Base-by-base conservation (phyloP, 2,888 invertebrate species). In the Philhelius pedissequus region DNA sequence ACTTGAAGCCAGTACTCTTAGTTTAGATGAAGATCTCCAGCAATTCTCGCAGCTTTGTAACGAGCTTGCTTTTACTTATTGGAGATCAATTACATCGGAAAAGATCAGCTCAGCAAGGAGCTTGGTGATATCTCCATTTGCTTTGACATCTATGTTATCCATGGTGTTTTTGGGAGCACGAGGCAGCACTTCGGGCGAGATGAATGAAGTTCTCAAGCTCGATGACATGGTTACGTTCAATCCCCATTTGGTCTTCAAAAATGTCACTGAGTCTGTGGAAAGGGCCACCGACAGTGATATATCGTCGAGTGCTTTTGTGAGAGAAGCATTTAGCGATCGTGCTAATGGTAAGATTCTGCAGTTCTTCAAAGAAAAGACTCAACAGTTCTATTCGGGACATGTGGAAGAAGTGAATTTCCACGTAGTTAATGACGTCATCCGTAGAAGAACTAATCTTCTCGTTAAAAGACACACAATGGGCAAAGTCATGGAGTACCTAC, bases 201-300 rank as follows among this genome's bases (percentile, higher is more conserved):
- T 97, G 96, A 97, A 97, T 89, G 96, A 97, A 88, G 94, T 97
- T 11, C 92, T 97, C 0, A 94, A 95, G 87, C 92, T 97, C 15
- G 97, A 97, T 89, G 96, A 97, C 86, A 96, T 97, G 94, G 95
- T 96, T 0, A 96, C 96, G 0, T 97, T 97, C 88, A 97, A 97
- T 91, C 97, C 97, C 0, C 97, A 97, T 90, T 93, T 97, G 87
- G 95, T 96, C 0, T 94, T 97, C 87, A 96, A 96, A 90, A 97
- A 97, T 89, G 95, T 97, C 20, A 96, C 96, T 0, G 96, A 96
- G 88, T 95, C 96, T 0, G 95, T 96, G 32, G 94, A 95, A 86
- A 92, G 94, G 30, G 93, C 94, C 0, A 92, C 93, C 32, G 93
- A 94, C 66, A 93, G 94, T n/a, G 96, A 96, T 0, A 94, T 97